phyloP scores from a whole-genome alignment of 2,113 vertebrate genomes.

The Pygathrix nemaeus region DNA sequence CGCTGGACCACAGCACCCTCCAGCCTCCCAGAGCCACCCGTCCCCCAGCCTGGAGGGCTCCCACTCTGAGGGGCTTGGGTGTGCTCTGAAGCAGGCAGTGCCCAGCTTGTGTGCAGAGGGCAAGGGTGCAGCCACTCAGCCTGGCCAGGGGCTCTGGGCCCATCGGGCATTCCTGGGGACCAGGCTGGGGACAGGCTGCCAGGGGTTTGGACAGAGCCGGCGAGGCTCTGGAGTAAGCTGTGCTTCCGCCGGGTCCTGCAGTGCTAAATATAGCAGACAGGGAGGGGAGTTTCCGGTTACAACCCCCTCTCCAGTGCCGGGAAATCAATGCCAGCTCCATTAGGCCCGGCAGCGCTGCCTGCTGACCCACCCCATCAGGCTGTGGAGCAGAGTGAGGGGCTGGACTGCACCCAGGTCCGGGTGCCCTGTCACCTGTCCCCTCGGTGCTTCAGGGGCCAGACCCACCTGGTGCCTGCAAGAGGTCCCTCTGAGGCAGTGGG shows the following conservation, averaged over 20 bases:
- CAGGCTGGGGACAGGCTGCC: background rate
- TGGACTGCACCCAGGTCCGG: background rate
- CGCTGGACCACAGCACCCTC: no score
- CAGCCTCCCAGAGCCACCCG: background rate
- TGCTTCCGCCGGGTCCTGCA: conserved; percentile 52
- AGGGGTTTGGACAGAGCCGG: background rate
- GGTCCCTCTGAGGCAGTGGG: background rate
- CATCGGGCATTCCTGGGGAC: background rate
- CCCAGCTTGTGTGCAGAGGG: background rate
- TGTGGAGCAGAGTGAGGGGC: background rate
- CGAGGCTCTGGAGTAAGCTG: background rate
- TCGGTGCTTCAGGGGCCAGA: background rate
- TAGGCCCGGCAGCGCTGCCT: background rate
- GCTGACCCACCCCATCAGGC: conserved; percentile 34
- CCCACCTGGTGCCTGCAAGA: background rate
- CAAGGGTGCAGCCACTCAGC: accelerated
- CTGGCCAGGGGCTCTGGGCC: background rate
- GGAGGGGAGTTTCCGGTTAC: conserved; percentile 81
- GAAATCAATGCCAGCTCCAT: conserved; percentile 78
- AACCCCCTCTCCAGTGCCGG: conserved; percentile 39
- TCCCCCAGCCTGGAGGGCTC: background rate
- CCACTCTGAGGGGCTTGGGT: background rate
- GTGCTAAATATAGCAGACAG: conserved; percentile 75
- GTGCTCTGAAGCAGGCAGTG: background rate
- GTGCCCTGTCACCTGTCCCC: background rate